A percentile compares a stretch with the other conserved stretches of the same genome.
These are phyloP conservation scores for Chorisops tibialis DNA, from an alignment of 2,888 invertebrate species.

Conservation along the genomic window DNA sequence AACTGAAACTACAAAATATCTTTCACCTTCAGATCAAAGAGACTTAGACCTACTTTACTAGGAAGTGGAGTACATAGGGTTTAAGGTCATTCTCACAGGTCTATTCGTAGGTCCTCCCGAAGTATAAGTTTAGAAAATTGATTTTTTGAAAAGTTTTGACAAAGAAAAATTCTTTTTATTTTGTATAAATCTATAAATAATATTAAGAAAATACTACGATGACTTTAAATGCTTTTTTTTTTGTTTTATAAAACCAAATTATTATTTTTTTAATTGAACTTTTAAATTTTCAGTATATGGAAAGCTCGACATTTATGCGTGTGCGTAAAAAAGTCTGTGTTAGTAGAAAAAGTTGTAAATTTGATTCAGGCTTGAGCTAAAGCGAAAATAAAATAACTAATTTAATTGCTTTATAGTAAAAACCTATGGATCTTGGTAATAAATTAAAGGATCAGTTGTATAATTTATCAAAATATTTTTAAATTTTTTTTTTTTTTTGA, in stretches of 20 bases:
- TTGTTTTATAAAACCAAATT: neutral
- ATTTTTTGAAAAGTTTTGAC: no score
- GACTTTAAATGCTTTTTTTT: no score
- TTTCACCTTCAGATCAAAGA: no score
- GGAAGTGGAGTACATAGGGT: no score
- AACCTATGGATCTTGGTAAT: neutral
- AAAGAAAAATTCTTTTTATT: no score
- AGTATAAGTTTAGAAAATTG: no score
- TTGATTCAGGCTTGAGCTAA: neutral
- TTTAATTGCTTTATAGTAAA: neutral
- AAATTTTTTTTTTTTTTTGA: neutral
- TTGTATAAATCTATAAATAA: no score
- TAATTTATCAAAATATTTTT: neutral
- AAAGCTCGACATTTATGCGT: constrained; percentile 33
- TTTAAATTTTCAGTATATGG: constrained; percentile 30
- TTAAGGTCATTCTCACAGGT: no score
- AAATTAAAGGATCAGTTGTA: neutral
- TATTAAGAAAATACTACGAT: no score
- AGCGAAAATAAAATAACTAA: neutral
- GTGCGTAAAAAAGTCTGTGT: constrained; percentile 34
- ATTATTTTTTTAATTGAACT: constrained; percentile 6
- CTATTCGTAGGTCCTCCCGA: no score
- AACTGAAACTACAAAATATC: no score
- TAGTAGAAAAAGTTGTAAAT: constrained; percentile 27
- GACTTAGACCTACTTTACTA: no score